phyloP scores from a whole-genome alignment of 2,797 vertebrate species.

The Decapterus maruadsi region DNA sequence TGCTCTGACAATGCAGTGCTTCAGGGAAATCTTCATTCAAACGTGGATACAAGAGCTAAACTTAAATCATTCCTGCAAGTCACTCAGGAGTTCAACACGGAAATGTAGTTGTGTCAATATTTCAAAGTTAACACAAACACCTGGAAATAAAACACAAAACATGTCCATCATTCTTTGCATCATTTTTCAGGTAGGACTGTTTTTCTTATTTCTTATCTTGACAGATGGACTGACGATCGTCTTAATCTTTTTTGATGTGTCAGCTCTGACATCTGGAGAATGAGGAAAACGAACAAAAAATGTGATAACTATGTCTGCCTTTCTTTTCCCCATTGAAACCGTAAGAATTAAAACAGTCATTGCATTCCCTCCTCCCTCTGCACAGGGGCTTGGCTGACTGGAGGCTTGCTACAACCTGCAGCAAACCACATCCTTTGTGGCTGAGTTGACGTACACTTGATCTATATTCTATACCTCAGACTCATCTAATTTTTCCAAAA shows the following conservation, averaged over 20 bases:
- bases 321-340: neutral
- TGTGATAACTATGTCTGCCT: neutral
- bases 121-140: neutral
- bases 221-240: neutral
- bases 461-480: neutral
- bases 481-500: neutral
- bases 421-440: conserved; percentile 67
- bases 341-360: neutral
- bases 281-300: conserved; percentile 21
- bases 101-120: too few species aligned
- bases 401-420: conserved; percentile 55
- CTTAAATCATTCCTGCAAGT: too few species aligned
- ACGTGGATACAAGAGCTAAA: too few species aligned
- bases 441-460: conserved; percentile 9
- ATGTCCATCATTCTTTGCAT: too few species aligned
- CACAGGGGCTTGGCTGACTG: conserved; percentile 16
- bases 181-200: neutral
- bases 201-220: neutral
- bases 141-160: neutral
- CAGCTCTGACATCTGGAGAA: conserved; percentile 18
- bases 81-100: too few species aligned
- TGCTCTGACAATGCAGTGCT: neutral
- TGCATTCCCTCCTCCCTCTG: neutral
- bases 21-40: too few species aligned
- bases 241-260: neutral